Evolutionary conservation across 1,140 invertebrate genomes (phyloP).

Genomic region (Babylonia areolata): DNA sequence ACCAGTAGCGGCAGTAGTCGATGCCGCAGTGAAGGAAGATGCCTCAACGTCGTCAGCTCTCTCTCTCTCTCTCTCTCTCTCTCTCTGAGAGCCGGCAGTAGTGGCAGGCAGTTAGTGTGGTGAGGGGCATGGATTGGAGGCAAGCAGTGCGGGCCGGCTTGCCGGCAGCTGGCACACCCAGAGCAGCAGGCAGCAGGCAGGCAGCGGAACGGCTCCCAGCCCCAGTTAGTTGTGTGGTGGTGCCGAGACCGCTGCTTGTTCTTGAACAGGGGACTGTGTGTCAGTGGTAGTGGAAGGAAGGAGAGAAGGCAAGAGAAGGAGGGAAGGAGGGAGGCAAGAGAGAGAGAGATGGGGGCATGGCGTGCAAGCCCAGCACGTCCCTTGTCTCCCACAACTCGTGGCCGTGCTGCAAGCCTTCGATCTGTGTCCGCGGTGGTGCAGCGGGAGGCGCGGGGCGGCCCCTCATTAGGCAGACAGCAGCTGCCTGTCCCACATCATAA

Average conservation of each 20-base stretch:
- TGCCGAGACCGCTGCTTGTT: too few species aligned
- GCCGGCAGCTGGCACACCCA: background rate
- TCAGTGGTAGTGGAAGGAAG: too few species aligned
- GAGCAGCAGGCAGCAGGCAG: background rate
- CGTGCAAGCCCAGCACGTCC: background rate
- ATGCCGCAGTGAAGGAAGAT: background rate
- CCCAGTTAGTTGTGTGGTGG: too few species aligned
- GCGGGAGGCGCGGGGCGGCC: background rate
- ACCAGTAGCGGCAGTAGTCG: conserved; percentile 16
- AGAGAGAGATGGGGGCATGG: background rate
- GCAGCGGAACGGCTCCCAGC: background rate
- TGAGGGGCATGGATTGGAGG: background rate
- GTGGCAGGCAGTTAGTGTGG: background rate
- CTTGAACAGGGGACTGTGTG: too few species aligned
- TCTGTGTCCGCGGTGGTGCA: background rate
- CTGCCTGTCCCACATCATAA: background rate
- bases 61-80: background rate
- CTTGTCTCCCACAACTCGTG: background rate
- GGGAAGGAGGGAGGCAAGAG: background rate
- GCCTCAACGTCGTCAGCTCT: background rate
- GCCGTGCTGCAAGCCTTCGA: background rate
- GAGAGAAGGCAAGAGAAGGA: background rate
- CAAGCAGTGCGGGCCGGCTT: background rate
- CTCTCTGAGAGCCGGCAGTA: background rate
- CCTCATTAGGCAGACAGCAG: too few species aligned